Percentiles rank a stretch among this genome's conserved stretches.
phyloP scores from a whole-genome alignment of 2,888 invertebrate genomes.

The Ichneumoninae sp. region DNA sequence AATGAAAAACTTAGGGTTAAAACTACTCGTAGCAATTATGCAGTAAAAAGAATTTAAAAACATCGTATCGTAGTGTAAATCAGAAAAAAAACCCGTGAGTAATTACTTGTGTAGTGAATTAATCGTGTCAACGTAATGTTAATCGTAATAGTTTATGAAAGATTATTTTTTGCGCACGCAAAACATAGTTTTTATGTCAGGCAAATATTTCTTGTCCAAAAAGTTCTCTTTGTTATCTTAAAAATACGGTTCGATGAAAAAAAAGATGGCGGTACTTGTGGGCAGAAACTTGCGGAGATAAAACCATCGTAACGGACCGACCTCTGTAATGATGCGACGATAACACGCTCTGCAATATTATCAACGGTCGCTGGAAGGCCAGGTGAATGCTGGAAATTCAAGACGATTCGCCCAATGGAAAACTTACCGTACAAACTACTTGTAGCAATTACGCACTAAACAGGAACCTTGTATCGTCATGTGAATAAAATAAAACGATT shows the following conservation, averaged over 20 bases:
- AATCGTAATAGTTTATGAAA: too few relatives aligned
- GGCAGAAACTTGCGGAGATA: too few relatives aligned
- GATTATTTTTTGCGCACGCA: too few relatives aligned
- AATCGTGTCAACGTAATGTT: background rate
- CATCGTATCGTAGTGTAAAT: background rate
- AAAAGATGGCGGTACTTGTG: too few relatives aligned
- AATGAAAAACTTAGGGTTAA: background rate
- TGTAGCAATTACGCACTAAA: background rate
- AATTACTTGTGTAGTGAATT: background rate
- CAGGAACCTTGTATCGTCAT: background rate
- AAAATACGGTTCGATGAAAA: too few relatives aligned
- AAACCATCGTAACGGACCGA: background rate
- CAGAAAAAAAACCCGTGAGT: conserved; percentile 2
- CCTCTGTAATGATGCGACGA: background rate
- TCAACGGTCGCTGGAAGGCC: background rate
- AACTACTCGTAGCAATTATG: background rate
- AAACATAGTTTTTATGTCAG: too few relatives aligned
- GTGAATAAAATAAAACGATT: background rate
- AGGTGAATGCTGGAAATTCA: background rate
- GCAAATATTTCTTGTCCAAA: too few relatives aligned
- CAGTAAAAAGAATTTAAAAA: conserved; percentile 13
- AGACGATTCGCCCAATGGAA: conserved; percentile 11
- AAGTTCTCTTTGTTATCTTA: too few relatives aligned
- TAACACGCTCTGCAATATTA: background rate
- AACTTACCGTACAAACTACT: background rate